Base-by-base conservation (phyloP, 2,888 invertebrate genomes). In the Phorcus lineatus region DNA sequence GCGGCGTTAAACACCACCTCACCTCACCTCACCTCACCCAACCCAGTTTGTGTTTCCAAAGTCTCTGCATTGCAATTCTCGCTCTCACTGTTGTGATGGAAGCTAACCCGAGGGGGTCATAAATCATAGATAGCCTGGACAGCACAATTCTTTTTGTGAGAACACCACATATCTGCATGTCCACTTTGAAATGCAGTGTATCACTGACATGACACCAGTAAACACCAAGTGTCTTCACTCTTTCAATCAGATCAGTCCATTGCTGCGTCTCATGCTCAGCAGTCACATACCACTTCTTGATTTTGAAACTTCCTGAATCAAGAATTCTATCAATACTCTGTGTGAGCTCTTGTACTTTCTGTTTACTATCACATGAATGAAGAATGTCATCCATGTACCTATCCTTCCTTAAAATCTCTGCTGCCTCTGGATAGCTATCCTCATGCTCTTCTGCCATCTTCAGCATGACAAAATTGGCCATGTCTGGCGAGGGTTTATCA, bases 331-430 rank as follows among this genome's bases (percentile, higher is more conserved):
- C 77, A 24, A 80, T 22, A 2, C 54, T 47, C 13, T 6, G 9
- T 36, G 76, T 80, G 17, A 24, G 17, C 9, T 77, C 40, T 9
- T 24, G 16, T 16, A 76, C 80, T 40, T 74, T 22, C 7, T 28
- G 13, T 2, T 16, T 4, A 22, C 4, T 28, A 0, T 17, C 36
- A 40, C 80, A 80, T 17, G 80, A 80, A 40, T 80, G 77, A 47
- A 80, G 77, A 7, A 77, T 22, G 55, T 81, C 81, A 52, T 76
- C 81, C 57, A 79, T 78, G 40, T 81, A 79, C n/a, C 81, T 19
- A 55, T 81, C 79, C n/a, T 67, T n/a, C 31, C 52, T 24, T 11
- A 81, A 17, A 13, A 79, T 79, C 76, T 24, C 57, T 40, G 81
- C 66, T 31, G 75, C 79, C 19, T 81, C 79, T 2, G 74, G 66